A percentile compares a stretch with the other conserved stretches of the same genome.
Evolutionary conservation across 2,888 invertebrate species (phyloP).

Genomic region (Drosophila helvetica): DNA sequence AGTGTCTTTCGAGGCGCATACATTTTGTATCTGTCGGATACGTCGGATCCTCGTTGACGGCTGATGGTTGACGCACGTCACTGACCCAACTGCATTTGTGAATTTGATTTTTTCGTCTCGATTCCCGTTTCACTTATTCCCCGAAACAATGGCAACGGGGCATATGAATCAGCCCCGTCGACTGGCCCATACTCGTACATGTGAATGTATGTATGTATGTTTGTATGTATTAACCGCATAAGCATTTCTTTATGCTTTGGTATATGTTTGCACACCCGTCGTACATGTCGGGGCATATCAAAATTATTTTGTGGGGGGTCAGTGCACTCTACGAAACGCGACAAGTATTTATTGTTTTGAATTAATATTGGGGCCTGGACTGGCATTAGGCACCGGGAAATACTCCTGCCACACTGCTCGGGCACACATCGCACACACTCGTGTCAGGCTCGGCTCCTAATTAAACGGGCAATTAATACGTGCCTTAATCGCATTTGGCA

Average conservation of each 20-base stretch:
- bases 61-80: slow-evolving; percentile 55
- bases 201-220: not conserved
- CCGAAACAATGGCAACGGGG: slow-evolving; percentile 46
- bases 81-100: slow-evolving; percentile 55
- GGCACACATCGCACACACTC: too few species aligned
- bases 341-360: slow-evolving; percentile 67
- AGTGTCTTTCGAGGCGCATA: slow-evolving; percentile 22
- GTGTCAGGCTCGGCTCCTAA: slow-evolving; percentile 46
- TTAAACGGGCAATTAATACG: slow-evolving; percentile 73
- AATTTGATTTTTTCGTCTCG: slow-evolving; percentile 63
- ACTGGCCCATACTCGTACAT: not conserved
- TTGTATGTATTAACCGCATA: slow-evolving; percentile 19
- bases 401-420: slow-evolving; percentile 3
- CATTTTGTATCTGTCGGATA: slow-evolving; percentile 66
- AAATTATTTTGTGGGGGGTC: slow-evolving; percentile 49
- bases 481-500: slow-evolving; percentile 71
- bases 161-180: slow-evolving; percentile 54
- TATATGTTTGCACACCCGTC: slow-evolving; percentile 6
- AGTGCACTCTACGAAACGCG: slow-evolving; percentile 68
- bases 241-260: slow-evolving; percentile 35
- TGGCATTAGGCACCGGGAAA: slow-evolving; percentile 37
- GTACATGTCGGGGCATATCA: slow-evolving; percentile 44
- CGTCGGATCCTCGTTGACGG: slow-evolving; percentile 40
- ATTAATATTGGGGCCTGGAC: slow-evolving; percentile 4
- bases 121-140: slow-evolving; percentile 46